These are phyloP conservation scores for Columba janthina DNA, from an alignment of 2,113 vertebrate species.

Conservation along the genomic window DNA sequence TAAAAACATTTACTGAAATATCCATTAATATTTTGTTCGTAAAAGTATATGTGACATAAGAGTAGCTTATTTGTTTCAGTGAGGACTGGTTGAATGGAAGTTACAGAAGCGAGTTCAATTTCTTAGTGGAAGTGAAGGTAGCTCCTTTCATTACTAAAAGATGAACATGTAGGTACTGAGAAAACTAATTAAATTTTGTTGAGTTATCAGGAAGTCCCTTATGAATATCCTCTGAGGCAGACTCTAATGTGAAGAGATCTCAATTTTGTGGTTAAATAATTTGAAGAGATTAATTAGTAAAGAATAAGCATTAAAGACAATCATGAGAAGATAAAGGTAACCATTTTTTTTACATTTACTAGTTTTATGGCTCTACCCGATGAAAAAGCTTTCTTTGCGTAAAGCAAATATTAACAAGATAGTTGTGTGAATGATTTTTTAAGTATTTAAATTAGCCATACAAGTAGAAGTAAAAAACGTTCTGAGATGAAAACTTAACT, in stretches of 20 bases:
- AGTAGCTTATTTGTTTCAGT: background rate
- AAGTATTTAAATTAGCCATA: slow-evolving; percentile 28
- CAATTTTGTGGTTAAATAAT: slow-evolving; percentile 66
- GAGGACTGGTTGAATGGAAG: background rate
- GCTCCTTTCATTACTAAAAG: slow-evolving; percentile 34
- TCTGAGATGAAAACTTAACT: slow-evolving; percentile 65
- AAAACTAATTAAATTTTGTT: slow-evolving; percentile 63
- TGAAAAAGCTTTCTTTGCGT: slow-evolving; percentile 7
- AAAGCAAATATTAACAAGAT: background rate
- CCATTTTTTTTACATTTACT: background rate
- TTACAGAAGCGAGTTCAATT: background rate
- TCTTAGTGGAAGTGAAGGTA: background rate
- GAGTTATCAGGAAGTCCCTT: slow-evolving; percentile 47
- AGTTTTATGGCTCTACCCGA: background rate
- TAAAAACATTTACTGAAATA: background rate
- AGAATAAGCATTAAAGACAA: slow-evolving; percentile 73
- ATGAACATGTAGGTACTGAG: slow-evolving; percentile 36
- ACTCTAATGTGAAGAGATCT: slow-evolving; percentile 47
- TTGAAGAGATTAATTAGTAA: slow-evolving; percentile 70
- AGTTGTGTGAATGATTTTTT: slow-evolving; percentile 24
- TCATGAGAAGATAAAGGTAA: slow-evolving; percentile 22
- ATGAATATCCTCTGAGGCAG: slow-evolving; percentile 30
- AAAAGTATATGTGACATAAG: background rate
- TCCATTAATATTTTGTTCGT: background rate
- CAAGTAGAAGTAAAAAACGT: slow-evolving; percentile 41